Conservation (phyloP, 2,888 invertebrate genomes). For the Piscicola geometra region DNA sequence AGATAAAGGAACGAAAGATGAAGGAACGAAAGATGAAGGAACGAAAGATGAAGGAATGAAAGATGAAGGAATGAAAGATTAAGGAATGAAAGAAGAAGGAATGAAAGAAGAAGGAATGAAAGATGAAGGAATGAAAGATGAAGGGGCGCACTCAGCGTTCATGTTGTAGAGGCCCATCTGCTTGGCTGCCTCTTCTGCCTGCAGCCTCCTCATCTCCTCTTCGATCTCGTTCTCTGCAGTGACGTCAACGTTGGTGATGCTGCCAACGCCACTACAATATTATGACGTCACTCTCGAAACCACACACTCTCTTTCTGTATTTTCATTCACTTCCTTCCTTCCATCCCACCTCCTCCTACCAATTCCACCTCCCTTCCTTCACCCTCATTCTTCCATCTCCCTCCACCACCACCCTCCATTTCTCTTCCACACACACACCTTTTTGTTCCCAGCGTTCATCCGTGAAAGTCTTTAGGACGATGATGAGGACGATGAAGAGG, state of each 20-base stretch:
- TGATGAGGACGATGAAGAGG: slow-evolving; percentile 39
- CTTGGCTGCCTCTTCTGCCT: slow-evolving; percentile 43
- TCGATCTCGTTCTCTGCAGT: slow-evolving; percentile 43
- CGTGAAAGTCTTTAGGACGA: slow-evolving; percentile 39
- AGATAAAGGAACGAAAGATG: too few species aligned
- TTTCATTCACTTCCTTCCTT: too few species aligned
- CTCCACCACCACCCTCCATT: neutral
- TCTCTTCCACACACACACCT: slow-evolving; percentile 33
- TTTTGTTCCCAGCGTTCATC: slow-evolving; percentile 42
- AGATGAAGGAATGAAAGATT: neutral
- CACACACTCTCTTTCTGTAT: too few species aligned
- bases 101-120: neutral
- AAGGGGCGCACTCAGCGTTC: slow-evolving; percentile 30
- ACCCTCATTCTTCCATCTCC: too few species aligned
- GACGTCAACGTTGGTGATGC: neutral
- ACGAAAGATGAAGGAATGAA: neutral
- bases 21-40: neutral
- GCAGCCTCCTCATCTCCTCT: slow-evolving; percentile 42
- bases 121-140: neutral
- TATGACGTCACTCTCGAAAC: too few species aligned
- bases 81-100: neutral
- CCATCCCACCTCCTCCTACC: too few species aligned
- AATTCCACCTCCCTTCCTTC: too few species aligned
- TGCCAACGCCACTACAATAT: too few species aligned
- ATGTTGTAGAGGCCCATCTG: slow-evolving; percentile 43